A percentile compares a stretch with the other conserved stretches of the same genome.
phyloP scores from a whole-genome alignment of 2,113 vertebrate genomes.

The Tachycineta bicolor region DNA sequence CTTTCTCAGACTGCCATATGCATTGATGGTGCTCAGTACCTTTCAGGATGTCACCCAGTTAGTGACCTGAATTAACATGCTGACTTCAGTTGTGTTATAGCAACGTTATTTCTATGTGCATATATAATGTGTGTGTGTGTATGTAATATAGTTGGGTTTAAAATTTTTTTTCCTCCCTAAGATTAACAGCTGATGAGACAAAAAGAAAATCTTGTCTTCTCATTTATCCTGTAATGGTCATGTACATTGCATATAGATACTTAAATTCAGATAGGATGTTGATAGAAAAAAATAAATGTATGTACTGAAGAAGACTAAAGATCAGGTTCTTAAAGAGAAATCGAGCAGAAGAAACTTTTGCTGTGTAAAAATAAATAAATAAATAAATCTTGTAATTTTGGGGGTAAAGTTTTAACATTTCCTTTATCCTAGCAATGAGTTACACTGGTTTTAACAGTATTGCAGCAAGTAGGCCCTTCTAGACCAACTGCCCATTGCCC shows the following conservation, averaged over 20 bases:
- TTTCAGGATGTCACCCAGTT: background rate
- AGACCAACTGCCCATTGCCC: background rate
- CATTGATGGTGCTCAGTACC: background rate
- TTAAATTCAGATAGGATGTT: background rate
- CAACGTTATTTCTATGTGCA: background rate
- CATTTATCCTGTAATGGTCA: background rate
- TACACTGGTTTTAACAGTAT: background rate
- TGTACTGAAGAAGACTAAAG: background rate
- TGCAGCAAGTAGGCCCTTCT: conserved; percentile 50
- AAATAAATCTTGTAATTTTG: background rate
- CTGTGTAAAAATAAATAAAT: background rate
- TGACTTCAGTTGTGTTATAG: background rate
- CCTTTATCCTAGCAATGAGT: background rate
- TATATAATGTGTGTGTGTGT: background rate
- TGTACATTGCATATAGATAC: background rate
- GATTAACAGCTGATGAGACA: background rate
- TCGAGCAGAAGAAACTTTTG: background rate
- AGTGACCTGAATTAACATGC: background rate
- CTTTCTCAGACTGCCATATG: background rate
- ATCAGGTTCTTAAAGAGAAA: background rate
- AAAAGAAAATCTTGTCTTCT: background rate
- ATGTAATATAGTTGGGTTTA: background rate
- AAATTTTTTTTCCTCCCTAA: background rate
- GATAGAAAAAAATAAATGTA: background rate
- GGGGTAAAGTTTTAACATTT: background rate